These are phyloP conservation scores for Numida meleagris DNA, from an alignment of 2,113 vertebrate species.

Conservation along the genomic window DNA sequence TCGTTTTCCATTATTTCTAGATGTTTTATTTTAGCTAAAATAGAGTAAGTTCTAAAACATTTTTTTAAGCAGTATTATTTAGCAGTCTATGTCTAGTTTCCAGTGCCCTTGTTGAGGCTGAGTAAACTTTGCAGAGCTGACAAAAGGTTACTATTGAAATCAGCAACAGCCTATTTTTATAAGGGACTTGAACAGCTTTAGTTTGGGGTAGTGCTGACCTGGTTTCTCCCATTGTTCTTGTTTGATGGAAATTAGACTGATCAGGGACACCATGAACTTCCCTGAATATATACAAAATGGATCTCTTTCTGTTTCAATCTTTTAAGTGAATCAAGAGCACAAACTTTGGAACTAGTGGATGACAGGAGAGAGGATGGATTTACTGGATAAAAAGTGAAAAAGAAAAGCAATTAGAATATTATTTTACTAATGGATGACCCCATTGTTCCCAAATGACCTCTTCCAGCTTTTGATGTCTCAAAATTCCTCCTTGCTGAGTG, in stretches of 20 bases:
- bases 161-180: neutral
- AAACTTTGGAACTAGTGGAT: neutral
- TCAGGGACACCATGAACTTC: neutral
- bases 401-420: neutral
- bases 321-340: neutral
- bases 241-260: neutral
- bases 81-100: neutral
- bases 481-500: neutral
- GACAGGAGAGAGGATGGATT: neutral
- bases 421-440: neutral
- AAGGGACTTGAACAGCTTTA: neutral
- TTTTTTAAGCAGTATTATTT: neutral
- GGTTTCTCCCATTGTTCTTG: neutral
- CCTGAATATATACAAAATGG: neutral
- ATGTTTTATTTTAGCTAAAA: constrained; percentile 13
- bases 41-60: neutral
- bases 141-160: neutral
- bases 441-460: neutral
- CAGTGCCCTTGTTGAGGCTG: neutral
- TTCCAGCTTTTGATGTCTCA: neutral
- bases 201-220: neutral
- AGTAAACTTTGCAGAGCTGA: neutral
- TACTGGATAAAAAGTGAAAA: neutral
- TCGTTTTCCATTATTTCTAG: constrained; percentile 24
- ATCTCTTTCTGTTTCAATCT: neutral